Evolutionary conservation across 1,140 invertebrate species (phyloP), one percentile per base, ranked within the genome.

Genomic region (Orius insidiosus): DNA sequence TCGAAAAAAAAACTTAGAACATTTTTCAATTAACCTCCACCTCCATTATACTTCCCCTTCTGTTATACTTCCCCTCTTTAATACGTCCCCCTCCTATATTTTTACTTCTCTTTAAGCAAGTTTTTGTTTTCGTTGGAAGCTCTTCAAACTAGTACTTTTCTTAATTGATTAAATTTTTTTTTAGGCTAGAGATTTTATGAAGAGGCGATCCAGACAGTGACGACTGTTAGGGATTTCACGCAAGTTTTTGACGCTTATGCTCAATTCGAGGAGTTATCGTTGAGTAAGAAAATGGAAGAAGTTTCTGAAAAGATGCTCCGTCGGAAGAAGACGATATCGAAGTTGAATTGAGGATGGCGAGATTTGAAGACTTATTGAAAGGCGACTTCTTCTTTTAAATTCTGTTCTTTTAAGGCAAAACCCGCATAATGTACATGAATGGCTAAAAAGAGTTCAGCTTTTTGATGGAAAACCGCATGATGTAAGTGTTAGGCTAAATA

Each of bases 201-300:
- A 66, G 96, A 99, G 73, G 92, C 93, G 14, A 87, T 99, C 57
- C 80, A 89, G 64, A 96, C 87, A 37, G 93, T 99, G 0, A 88
- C 86, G 15, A 99, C 95, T 10, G 82, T 95, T 7, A 68, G 94
- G 56, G 96, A 99, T 68, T 99, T 99, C 60, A 94, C 93, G 1
- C 94, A 98, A 68, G 85, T 94, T 32, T 99, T 98, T 69, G 95
- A 99, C 74, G 92, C 94, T 1, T 98, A 97, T 70, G 87, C 93
- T 8, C 92, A 98, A 64, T 98, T 98, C 75, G 93, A 98, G 68
- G 94, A 98, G 67, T 70, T 89, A 33, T 81, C 86, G 57, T 73
- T 97, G 45, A 85, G 79, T 56, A 84, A 86, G 59, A 76, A 85
- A 56, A 94, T 98, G 84, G 85, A 97, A 63, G 75, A 83, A 58